These are phyloP conservation scores for Drosophila simulans DNA, from an alignment of 1,140 invertebrate genomes.

Conservation along the genomic window DNA sequence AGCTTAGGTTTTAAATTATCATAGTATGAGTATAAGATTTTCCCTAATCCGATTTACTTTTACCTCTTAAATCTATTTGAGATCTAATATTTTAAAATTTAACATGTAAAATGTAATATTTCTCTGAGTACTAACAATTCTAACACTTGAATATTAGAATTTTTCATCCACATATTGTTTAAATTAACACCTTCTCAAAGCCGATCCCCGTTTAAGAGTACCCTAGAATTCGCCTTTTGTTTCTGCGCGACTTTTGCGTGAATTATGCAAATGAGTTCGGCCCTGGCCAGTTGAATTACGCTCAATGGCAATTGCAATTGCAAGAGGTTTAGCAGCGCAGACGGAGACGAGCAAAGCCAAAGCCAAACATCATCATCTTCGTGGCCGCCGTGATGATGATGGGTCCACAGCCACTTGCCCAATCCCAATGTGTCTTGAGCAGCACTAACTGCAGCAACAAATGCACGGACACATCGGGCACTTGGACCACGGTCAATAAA, in stretches of 20 bases:
- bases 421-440: constrained; percentile 49
- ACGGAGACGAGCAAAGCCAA: background rate
- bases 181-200: background rate
- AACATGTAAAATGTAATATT: no score
- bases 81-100: no score
- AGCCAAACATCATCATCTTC: constrained; percentile 34
- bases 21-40: background rate
- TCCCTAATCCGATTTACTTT: no score
- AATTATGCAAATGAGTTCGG: constrained; percentile 59
- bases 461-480: constrained; percentile 58
- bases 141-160: no score
- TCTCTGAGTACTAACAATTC: no score
- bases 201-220: background rate
- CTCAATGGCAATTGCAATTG: constrained; percentile 53
- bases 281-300: constrained; percentile 15
- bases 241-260: constrained; percentile 21
- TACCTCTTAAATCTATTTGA: no score
- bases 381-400: constrained; percentile 9
- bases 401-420: constrained; percentile 53
- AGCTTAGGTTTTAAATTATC: background rate
- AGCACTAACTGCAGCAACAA: constrained; percentile 48
- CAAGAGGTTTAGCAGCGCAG: constrained; percentile 3
- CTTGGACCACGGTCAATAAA: constrained; percentile 66
- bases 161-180: no score
- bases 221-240: background rate